Evolutionary conservation across 2,888 invertebrate species (phyloP), one percentile per base, ranked within the genome.

Genomic region (Acrocyrtus sp.): DNA sequence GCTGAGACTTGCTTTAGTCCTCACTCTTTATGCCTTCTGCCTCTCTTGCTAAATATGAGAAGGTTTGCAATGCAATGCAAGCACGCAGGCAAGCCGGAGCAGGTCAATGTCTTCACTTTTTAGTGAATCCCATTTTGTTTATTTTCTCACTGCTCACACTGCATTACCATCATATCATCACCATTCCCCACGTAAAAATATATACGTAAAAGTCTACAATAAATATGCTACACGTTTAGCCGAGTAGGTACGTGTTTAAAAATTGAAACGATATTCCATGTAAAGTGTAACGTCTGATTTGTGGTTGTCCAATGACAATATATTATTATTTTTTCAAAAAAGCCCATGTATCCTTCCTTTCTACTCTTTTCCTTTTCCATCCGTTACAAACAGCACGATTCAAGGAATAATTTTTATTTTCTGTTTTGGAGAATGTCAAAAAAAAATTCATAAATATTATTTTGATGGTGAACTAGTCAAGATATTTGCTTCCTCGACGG

Each of bases 101-200:
- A 68, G 67, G 68, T 68, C 68, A 68, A 68, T 68, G 68, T 68
- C 68, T 68, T 60, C 67, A 45, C 58, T 58, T 68, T 51, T 58
- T 39, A 39, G 68, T 61, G 60, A 68, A 68, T 60, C 68, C 53
- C 54, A 68, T 61, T 68, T 68, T 68, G 68, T 68, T 68, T 68
- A 68, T 68, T 68, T 68, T 68, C 68, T 68, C 68, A 68, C 53
- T 68, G 51, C 58, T 48, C 26, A 10, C 34, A 53, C 26, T 27
- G 24, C 63, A 10, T 29, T 26, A 22, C n/a, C n/a, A 39, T 39
- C 21, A 3, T 56, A 56, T n/a, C n/a, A n/a, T n/a, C n/a, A n/a
- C n/a, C n/a, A n/a, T n/a, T n/a, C n/a, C n/a, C 41, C 22, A 24
- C 41, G 26, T 43, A 24, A 3, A 43, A 43, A 43, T 56, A 21